Conservation (phyloP, 2,888 invertebrate genomes). For the Crossocerus cetratus region DNA sequence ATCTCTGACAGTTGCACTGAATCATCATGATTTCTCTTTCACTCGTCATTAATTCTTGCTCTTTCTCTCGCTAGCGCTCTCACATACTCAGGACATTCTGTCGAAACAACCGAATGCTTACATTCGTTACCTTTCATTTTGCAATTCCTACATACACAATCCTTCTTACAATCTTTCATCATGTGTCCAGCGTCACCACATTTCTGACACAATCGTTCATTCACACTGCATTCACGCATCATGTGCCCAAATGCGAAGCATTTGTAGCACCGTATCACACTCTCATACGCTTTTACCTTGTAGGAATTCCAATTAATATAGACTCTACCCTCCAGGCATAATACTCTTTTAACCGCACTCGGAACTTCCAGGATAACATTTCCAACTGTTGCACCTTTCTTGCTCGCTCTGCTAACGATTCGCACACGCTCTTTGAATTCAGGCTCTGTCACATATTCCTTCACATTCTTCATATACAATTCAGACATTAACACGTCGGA, state of each 20-base stretch:
- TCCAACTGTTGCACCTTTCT: neutral
- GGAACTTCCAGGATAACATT: constrained; percentile 8
- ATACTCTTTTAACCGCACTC: too few relatives aligned
- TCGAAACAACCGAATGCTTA: neutral
- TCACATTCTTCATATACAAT: constrained; percentile 7
- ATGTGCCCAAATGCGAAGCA: constrained; percentile 18
- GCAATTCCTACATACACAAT: constrained; percentile 1
- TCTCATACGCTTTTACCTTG: constrained; percentile 4
- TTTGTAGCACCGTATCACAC: neutral
- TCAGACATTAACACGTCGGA: constrained; percentile 2
- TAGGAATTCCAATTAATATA: constrained; percentile 9
- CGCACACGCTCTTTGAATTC: neutral
- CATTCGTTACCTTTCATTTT: neutral
- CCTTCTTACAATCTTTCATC: neutral
- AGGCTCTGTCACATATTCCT: neutral
- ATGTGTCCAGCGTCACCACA: constrained; percentile 1
- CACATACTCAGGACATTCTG: neutral
- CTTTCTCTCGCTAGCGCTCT: neutral
- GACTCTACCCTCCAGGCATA: neutral
- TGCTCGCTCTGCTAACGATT: neutral
- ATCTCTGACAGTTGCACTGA: constrained; percentile 12
- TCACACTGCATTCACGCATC: constrained; percentile 1
- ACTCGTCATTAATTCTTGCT: neutral
- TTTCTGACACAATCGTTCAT: neutral
- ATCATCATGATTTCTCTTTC: accelerated